Evolutionary conservation across 1,140 invertebrate genomes (phyloP).

Genomic region (Drosophila kikkawai): DNA sequence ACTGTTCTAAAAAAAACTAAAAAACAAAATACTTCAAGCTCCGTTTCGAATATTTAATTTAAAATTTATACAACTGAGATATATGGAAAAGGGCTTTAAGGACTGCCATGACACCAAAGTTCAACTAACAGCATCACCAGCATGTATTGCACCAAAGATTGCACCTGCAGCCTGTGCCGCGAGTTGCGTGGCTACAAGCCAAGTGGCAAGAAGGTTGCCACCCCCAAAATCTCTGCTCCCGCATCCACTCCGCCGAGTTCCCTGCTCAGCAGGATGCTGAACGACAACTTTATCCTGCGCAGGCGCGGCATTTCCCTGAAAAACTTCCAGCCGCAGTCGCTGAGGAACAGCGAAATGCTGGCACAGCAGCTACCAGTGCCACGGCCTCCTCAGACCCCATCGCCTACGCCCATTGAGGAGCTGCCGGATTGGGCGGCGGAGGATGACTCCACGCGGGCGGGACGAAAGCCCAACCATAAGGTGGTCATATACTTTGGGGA

Average conservation of each 20-base stretch:
- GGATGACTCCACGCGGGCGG: slow-evolving; percentile 25
- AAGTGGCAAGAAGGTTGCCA: slow-evolving; percentile 62
- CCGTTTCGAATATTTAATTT: not conserved
- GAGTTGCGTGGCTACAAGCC: slow-evolving; percentile 84
- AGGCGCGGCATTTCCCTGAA: slow-evolving; percentile 77
- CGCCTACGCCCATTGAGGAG: slow-evolving; percentile 75
- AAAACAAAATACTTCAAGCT: not conserved
- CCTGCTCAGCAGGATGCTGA: slow-evolving; percentile 75
- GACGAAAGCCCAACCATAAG: slow-evolving; percentile 86
- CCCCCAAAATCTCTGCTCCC: not conserved
- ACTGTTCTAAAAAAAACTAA: not conserved
- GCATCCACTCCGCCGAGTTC: slow-evolving; percentile 16
- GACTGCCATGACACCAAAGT: slow-evolving; percentile 68
- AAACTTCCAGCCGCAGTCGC: slow-evolving; percentile 79
- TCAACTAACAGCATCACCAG: slow-evolving; percentile 10
- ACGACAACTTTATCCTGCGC: slow-evolving; percentile 85
- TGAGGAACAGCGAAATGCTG: slow-evolving; percentile 81
- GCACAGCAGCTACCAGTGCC: slow-evolving; percentile 50
- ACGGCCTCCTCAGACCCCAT: slow-evolving; percentile 69
- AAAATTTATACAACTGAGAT: not conserved
- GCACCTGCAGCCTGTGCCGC: slow-evolving; percentile 85
- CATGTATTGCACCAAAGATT: slow-evolving; percentile 86
- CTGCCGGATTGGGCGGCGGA: slow-evolving; percentile 61
- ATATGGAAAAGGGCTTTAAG: slow-evolving; percentile 4
- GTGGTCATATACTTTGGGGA: slow-evolving; percentile 90